Base-by-base conservation (phyloP, 2,888 invertebrate species). In the Thecocarcelia acutangulata region DNA sequence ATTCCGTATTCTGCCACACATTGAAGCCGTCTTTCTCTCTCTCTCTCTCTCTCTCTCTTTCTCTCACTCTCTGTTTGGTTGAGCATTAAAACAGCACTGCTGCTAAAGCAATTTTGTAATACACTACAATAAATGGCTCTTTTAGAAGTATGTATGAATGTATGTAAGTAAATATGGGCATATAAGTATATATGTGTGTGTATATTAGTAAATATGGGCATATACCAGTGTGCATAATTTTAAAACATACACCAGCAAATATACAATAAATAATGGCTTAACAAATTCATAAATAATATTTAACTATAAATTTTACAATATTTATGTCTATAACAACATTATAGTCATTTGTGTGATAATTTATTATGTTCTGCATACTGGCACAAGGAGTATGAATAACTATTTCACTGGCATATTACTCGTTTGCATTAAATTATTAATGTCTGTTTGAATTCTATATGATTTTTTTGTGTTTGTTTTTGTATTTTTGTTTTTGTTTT, bases 251-350 rank as follows among this genome's bases (percentile, higher is more conserved):
- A 21, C 28, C 17, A 64, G 8, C 46, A 48, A 63, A 17, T 54
- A 28, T 61, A 77, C 59, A 50, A 82, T 82, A 82, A 82, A 82
- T 82, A 78, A 82, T 78, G 78, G 82, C 82, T 77, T 82, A 77
- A 78, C 82, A 82, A 82, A 78, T 82, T 82, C 82, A 82, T 82
- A 82, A 82, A 82, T 82, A 82, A 82, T 82, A 82, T 82, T 82
- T 78, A 70, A 78, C 82, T 78, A 82, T 82, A 82, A 82, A 82
- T 82, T 82, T 78, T 82, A 78, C 74, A 82, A 82, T 82, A 82
- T 82, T 82, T 82, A 82, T 82, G 78, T 82, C 82, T 78, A 82
- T 74, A 78, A 66, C 74, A 82, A 82, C 82, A 82, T 82, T 82
- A 82, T 74, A 82, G 78, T 82, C 82, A 82, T 82, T 82, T 82